phyloP scores from a whole-genome alignment of 2,888 invertebrate genomes.

The Corbicula japonica region DNA sequence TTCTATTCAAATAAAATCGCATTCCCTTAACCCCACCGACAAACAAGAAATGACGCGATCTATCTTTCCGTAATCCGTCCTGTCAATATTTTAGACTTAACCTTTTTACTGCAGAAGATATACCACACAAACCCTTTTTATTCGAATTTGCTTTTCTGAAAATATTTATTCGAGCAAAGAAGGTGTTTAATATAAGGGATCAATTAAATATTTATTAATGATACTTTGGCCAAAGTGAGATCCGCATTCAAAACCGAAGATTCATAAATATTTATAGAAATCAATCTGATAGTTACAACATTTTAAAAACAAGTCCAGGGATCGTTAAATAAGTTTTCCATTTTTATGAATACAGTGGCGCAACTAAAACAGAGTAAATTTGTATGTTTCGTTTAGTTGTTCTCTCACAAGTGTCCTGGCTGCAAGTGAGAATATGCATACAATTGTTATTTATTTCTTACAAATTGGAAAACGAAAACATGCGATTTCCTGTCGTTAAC shows the following conservation, averaged over 20 bases:
- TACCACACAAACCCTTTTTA: background rate
- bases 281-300: constrained; percentile 3
- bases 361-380: too few species aligned
- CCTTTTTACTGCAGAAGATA: background rate
- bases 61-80: background rate
- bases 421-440: too few species aligned
- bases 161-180: constrained; percentile 24
- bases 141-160: constrained; percentile 22
- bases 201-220: constrained; percentile 35
- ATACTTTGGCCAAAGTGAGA: too few species aligned
- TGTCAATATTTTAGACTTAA: background rate
- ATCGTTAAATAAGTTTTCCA: background rate
- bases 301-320: constrained; percentile 7
- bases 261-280: too few species aligned
- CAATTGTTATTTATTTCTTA: too few species aligned
- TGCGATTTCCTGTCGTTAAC: too few species aligned
- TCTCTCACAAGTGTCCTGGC: too few species aligned
- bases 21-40: background rate
- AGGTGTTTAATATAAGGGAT: constrained; percentile 12
- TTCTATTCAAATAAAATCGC: constrained; percentile 19
- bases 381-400: too few species aligned
- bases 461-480: too few species aligned
- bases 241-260: too few species aligned
- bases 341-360: too few species aligned
- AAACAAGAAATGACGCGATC: constrained; percentile 7